Conservation (phyloP, 2,888 invertebrate species). For the Rosalia funebris region DNA sequence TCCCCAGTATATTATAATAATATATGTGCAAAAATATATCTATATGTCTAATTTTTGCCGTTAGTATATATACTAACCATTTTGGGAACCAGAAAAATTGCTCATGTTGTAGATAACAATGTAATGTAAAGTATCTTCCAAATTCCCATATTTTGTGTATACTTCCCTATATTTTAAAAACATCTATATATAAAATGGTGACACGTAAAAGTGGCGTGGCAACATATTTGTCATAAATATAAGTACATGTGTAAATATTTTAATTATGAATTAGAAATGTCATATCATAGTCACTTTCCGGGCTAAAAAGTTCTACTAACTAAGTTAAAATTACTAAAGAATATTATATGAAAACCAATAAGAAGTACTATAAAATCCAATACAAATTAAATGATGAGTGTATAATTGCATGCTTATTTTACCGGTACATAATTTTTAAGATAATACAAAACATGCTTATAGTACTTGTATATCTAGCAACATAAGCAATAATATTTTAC, state of each 20-base stretch:
- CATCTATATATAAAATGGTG: conserved; percentile 5
- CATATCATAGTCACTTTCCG: too few species aligned
- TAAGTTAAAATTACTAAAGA: too few species aligned
- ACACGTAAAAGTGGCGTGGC: background rate
- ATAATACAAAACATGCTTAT: conserved; percentile 30
- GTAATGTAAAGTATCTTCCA: conserved; percentile 35
- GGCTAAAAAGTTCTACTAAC: too few species aligned
- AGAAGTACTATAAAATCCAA: conserved; percentile 54
- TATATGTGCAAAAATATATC: conserved; percentile 52
- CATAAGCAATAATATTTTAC: conserved; percentile 30
- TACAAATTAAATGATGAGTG: conserved; percentile 31
- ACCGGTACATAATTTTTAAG: conserved; percentile 26
- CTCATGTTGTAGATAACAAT: conserved; percentile 59
- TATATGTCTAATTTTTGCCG: conserved; percentile 54
- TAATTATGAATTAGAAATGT: background rate
- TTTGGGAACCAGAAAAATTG: conserved; percentile 62
- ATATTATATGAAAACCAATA: background rate
- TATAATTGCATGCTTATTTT: conserved; percentile 34
- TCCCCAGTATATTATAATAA: conserved; percentile 41
- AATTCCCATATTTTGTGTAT: conserved; percentile 15
- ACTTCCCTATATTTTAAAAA: conserved; percentile 10
- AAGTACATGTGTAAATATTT: background rate
- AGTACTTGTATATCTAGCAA: conserved; percentile 35
- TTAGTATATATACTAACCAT: conserved; percentile 63
- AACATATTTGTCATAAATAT: too few species aligned